Conservation (phyloP, 1,140 invertebrate species). For the Drosophila prosaltans region DNA sequence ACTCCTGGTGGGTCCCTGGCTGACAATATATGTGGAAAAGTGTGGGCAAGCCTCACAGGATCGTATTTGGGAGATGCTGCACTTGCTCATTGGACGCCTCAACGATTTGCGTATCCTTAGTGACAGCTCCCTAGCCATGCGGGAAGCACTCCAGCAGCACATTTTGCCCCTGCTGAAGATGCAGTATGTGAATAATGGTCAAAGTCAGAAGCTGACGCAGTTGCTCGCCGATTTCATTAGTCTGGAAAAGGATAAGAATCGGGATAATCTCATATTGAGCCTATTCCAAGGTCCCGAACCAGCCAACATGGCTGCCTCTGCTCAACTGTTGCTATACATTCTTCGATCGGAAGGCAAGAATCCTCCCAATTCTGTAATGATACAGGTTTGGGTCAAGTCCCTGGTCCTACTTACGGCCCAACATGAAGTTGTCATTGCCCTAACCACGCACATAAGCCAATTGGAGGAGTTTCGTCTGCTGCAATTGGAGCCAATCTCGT, state of each 20-base stretch:
- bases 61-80: constrained; percentile 65
- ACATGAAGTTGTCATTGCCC: constrained; percentile 53
- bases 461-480: constrained; percentile 57
- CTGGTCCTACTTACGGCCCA: constrained; percentile 64
- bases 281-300: constrained; percentile 58
- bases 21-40: constrained; percentile 68
- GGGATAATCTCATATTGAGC: constrained; percentile 31
- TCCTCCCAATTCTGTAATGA: constrained; percentile 34
- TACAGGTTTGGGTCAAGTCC: constrained; percentile 77
- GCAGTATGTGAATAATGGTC: constrained; percentile 53
- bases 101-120: constrained; percentile 5
- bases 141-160: constrained; percentile 61
- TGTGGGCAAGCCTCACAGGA: constrained; percentile 72
- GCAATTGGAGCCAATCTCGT: constrained; percentile 40
- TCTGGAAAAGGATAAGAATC: constrained; percentile 30
- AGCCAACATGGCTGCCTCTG: constrained; percentile 55
- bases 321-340: constrained; percentile 57
- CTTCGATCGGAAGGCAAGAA: constrained; percentile 37
- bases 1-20: constrained; percentile 70
- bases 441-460: constrained; percentile 44
- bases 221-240: constrained; percentile 69
- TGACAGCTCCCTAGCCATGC: constrained; percentile 18
- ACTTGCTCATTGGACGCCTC: constrained; percentile 55
- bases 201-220: constrained; percentile 66
- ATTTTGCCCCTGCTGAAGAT: constrained; percentile 69